Percentiles rank a stretch among this genome's conserved stretches.
These are phyloP conservation scores for Solenopsis fugax DNA, from an alignment of 1,140 invertebrate species.

Conservation along the genomic window DNA sequence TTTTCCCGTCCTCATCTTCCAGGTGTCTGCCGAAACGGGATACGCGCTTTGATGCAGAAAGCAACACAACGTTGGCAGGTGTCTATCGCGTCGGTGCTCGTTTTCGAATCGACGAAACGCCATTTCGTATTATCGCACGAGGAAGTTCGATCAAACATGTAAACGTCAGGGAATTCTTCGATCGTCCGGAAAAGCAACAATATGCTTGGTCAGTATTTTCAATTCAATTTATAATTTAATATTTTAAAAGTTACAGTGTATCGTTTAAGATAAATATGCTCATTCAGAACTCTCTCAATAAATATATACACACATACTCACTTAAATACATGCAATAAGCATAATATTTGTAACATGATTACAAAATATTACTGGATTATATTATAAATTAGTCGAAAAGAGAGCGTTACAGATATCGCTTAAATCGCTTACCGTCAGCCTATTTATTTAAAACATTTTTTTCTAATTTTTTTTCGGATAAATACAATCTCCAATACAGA, in stretches of 20 bases:
- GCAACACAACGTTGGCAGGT: constrained; percentile 17
- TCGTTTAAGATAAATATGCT: background rate
- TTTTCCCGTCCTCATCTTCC: constrained; percentile 30
- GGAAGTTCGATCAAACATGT: background rate
- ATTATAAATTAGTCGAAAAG: background rate
- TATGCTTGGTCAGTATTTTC: background rate
- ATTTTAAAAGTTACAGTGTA: background rate
- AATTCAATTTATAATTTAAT: background rate
- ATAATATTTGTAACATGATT: too few species aligned
- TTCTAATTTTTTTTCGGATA: background rate
- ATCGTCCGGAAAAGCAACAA: constrained; percentile 2
- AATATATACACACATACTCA: background rate
- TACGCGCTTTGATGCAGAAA: constrained; percentile 30
- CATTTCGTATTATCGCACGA: constrained; percentile 22
- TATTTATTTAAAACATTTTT: background rate
- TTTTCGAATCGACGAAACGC: background rate
- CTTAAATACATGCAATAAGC: too few species aligned
- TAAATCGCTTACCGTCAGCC: background rate
- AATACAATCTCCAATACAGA: background rate
- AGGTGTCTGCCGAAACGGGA: constrained; percentile 25
- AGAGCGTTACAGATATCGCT: background rate
- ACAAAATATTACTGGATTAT: background rate
- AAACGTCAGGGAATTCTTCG: constrained; percentile 12
- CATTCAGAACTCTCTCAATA: background rate
- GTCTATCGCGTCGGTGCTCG: constrained; percentile 14